Percentiles rank a stretch among this genome's conserved stretches.
phyloP scores from a whole-genome alignment of 2,888 invertebrate species.

The Morpho helenor region DNA sequence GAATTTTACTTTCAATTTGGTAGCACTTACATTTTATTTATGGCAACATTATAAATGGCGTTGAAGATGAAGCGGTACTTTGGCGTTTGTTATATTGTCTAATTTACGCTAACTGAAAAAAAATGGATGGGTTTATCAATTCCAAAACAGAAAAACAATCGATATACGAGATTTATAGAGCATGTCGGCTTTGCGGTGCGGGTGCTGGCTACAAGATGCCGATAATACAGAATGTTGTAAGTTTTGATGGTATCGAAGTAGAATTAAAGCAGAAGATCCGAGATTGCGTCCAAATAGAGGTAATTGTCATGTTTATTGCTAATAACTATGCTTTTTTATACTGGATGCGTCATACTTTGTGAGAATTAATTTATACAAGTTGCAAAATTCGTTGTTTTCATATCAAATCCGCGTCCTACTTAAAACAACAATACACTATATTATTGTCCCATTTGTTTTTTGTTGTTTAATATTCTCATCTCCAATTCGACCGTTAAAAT shows the following conservation, averaged over 20 bases:
- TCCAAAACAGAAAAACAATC: conserved; percentile 50
- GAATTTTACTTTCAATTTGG: not conserved
- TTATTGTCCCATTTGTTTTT: no score
- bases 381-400: not conserved
- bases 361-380: not conserved
- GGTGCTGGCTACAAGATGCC: conserved; percentile 76
- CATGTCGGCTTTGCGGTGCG: conserved; percentile 70
- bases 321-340: not conserved
- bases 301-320: conserved; percentile 28
- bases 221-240: conserved; percentile 61
- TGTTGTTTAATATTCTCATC: no score
- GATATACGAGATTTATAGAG: conserved; percentile 68
- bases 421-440: not conserved
- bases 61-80: conserved; percentile 24
- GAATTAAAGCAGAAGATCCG: conserved; percentile 63
- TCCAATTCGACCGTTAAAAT: no score
- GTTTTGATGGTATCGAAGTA: conserved; percentile 46
- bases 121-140: conserved; percentile 50
- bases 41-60: conserved; percentile 24
- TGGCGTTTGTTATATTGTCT: conserved; percentile 7
- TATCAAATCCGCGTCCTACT: not conserved
- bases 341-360: no score
- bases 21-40: not conserved
- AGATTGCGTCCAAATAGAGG: conserved; percentile 71
- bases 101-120: conserved; percentile 20